Conservation (phyloP, 2,888 invertebrate species). For the Petrolisthes cinctipes region DNA sequence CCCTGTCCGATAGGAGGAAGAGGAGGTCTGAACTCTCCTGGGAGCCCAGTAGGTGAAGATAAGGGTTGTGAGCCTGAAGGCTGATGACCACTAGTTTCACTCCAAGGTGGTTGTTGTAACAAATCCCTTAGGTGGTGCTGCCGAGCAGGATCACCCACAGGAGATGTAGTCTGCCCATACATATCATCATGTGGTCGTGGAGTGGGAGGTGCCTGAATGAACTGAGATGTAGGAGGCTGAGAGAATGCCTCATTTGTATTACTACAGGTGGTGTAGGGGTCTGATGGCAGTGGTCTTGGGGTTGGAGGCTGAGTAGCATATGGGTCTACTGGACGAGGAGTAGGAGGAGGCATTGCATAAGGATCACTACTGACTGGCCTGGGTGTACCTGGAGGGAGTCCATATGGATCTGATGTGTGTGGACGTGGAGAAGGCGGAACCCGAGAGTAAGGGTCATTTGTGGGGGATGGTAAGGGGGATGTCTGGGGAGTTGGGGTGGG, state of each 20-base stretch:
- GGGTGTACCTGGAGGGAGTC: conserved; percentile 41
- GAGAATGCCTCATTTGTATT: conserved; percentile 53
- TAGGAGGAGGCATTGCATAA: conserved; percentile 56
- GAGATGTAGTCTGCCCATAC: conserved; percentile 31
- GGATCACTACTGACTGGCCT: conserved; percentile 38
- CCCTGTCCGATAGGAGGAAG: conserved; percentile 44
- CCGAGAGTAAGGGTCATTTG: conserved; percentile 44
- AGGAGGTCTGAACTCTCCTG: conserved; percentile 48
- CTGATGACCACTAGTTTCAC: conserved; percentile 42
- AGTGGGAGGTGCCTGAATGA: conserved; percentile 74
- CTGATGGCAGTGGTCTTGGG: conserved; percentile 41
- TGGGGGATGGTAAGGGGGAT: conserved; percentile 51
- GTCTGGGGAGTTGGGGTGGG: conserved; percentile 47
- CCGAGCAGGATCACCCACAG: conserved; percentile 48
- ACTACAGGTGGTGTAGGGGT: conserved; percentile 34
- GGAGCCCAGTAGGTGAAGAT: conserved; percentile 48
- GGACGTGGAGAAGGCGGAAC: conserved; percentile 46
- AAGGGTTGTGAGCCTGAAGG: conserved; percentile 35
- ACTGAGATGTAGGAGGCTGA: conserved; percentile 71
- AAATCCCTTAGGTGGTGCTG: conserved; percentile 61
- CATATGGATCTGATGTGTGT: conserved; percentile 44
- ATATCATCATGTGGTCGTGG: conserved; percentile 71
- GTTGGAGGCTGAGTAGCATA: conserved; percentile 36
- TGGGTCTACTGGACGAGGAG: conserved; percentile 51
- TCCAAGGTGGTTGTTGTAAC: conserved; percentile 54